A percentile compares a stretch with the other conserved stretches of the same genome.
These are phyloP conservation scores for Syngnathus rostellatus DNA, from an alignment of 2,797 vertebrate genomes.

Conservation along the genomic window DNA sequence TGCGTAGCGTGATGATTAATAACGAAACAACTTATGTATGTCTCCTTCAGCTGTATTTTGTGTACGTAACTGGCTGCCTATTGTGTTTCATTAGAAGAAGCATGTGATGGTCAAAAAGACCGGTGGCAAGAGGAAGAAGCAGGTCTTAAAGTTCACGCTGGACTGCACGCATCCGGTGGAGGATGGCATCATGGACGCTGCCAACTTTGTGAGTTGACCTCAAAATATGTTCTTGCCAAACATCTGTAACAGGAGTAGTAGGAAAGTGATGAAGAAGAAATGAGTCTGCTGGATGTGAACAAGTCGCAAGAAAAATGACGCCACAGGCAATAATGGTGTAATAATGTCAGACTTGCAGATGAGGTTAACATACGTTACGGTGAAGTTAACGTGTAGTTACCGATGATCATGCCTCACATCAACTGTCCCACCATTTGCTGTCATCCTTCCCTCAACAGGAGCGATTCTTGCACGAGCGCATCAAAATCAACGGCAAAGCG, in stretches of 20 bases:
- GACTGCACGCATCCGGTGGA: constrained; percentile 98
- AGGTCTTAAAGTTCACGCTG: constrained; percentile 90
- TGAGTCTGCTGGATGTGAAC: too few species aligned
- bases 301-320: too few species aligned
- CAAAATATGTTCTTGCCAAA: too few species aligned
- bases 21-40: neutral
- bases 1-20: neutral
- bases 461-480: constrained; percentile 94
- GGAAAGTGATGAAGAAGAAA: too few species aligned
- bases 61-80: neutral
- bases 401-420: too few species aligned
- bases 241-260: too few species aligned
- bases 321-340: too few species aligned
- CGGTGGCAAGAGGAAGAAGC: constrained; percentile 96
- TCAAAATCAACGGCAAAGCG: constrained; percentile 95
- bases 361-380: too few species aligned
- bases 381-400: too few species aligned
- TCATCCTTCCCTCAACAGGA: constrained; percentile 65
- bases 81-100: constrained; percentile 73
- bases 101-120: constrained; percentile 60
- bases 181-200: constrained; percentile 98
- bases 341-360: too few species aligned
- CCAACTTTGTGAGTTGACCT: constrained; percentile 85
- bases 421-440: neutral
- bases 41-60: neutral